Conservation (phyloP, 1,140 invertebrate species). For the Manduca sexta region DNA sequence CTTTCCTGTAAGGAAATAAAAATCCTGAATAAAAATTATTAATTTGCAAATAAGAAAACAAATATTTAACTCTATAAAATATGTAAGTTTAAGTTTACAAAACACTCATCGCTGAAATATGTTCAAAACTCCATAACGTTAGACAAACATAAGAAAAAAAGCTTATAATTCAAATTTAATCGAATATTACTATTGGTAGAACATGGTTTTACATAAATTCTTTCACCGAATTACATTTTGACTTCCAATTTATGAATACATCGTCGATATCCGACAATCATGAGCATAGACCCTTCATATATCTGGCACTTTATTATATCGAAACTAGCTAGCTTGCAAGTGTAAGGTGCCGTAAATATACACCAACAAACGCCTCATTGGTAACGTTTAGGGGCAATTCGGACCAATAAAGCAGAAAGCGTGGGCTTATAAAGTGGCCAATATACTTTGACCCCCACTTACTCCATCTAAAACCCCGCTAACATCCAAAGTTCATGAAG, state of each 20-base stretch:
- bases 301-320: constrained; percentile 46
- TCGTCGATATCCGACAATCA: constrained; percentile 17
- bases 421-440: constrained; percentile 50
- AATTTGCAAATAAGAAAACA: too few species aligned
- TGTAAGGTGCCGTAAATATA: constrained; percentile 56
- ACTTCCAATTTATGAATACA: constrained; percentile 28
- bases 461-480: not conserved
- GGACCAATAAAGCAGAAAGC: constrained; percentile 57
- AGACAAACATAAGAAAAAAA: too few species aligned
- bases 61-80: too few species aligned
- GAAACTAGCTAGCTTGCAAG: constrained; percentile 35
- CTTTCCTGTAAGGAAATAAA: too few species aligned
- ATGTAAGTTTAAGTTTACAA: too few species aligned
- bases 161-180: constrained; percentile 2
- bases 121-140: too few species aligned
- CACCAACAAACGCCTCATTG: constrained; percentile 58
- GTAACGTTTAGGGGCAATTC: constrained; percentile 66
- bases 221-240: constrained; percentile 17
- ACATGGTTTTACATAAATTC: constrained; percentile 12
- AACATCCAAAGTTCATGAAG: too few species aligned
- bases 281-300: constrained; percentile 29
- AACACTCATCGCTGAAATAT: not conserved
- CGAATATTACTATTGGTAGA: constrained; percentile 1
- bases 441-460: constrained; percentile 24
- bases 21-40: too few species aligned